Evolutionary conservation across 2,797 vertebrate species (phyloP).

Genomic region (Enteromius radiatus): DNA sequence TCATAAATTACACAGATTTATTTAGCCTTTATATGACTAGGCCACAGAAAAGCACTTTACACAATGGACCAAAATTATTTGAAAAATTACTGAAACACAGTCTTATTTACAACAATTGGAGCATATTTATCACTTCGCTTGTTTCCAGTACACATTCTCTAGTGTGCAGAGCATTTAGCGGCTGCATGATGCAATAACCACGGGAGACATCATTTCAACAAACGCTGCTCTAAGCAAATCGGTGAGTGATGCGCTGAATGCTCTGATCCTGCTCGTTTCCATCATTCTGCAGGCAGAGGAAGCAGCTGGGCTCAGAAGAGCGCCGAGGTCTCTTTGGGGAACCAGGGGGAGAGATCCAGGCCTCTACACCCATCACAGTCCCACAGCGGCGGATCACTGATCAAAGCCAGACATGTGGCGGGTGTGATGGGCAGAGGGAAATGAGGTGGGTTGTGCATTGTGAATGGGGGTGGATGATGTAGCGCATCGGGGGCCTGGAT

Average conservation of each 20-base stretch:
- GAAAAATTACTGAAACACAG: constrained; percentile 23
- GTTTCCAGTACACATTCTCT: constrained; percentile 44
- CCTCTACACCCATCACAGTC: constrained; percentile 54
- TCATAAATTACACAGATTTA: not conserved
- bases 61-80: constrained; percentile 3
- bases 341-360: constrained; percentile 32
- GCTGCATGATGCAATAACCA: constrained; percentile 50
- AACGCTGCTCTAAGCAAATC: constrained; percentile 44
- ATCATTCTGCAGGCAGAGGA: constrained; percentile 59
- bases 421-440: constrained; percentile 44
- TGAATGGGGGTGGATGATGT: constrained; percentile 30
- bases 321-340: constrained; percentile 47
- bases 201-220: constrained; percentile 50
- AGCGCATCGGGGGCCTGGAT: not conserved
- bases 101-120: constrained; percentile 35
- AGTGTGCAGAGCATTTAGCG: constrained; percentile 39
- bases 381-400: constrained; percentile 53
- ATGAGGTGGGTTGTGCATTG: constrained; percentile 24
- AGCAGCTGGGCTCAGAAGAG: constrained; percentile 58
- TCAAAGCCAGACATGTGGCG: constrained; percentile 56
- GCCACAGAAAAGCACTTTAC: not conserved
- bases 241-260: constrained; percentile 39
- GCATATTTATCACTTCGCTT: constrained; percentile 38
- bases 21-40: not conserved
- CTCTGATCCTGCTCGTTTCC: constrained; percentile 59